phyloP scores from a whole-genome alignment of 2,888 invertebrate genomes.

The Anthophora plumipes region DNA sequence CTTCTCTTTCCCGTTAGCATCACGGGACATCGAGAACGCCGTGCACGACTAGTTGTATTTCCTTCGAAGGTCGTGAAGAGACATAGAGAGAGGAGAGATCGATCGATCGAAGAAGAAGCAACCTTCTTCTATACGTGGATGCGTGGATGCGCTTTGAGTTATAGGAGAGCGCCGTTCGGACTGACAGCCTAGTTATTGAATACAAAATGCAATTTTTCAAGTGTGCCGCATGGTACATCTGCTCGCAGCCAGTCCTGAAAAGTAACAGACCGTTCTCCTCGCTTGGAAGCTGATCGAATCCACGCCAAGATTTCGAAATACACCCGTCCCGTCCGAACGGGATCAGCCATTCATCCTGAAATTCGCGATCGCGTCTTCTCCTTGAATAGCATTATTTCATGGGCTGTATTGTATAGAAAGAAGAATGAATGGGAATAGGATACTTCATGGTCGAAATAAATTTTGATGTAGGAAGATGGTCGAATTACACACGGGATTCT shows the following conservation, averaged over 20 bases:
- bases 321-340: slow-evolving; percentile 31
- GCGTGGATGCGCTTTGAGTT: slow-evolving; percentile 74
- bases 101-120: slow-evolving; percentile 67
- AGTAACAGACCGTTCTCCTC: slow-evolving; percentile 46
- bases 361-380: slow-evolving; percentile 55
- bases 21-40: slow-evolving; percentile 34
- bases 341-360: slow-evolving; percentile 56
- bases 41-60: slow-evolving; percentile 40
- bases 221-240: slow-evolving; percentile 58
- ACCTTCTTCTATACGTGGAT: slow-evolving; percentile 46
- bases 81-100: slow-evolving; percentile 50
- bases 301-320: slow-evolving; percentile 57
- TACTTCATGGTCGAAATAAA: background rate
- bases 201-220: slow-evolving; percentile 79
- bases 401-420: background rate
- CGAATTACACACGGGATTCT: background rate
- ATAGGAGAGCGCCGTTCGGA: slow-evolving; percentile 70
- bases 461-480: background rate
- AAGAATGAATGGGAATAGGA: background rate
- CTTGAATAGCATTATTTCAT: slow-evolving; percentile 60
- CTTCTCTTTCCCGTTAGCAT: slow-evolving; percentile 17
- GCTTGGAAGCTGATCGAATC: slow-evolving; percentile 64
- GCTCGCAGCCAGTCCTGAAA: slow-evolving; percentile 39
- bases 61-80: slow-evolving; percentile 19
- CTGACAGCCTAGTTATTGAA: slow-evolving; percentile 81